phyloP scores from a whole-genome alignment of 2,113 vertebrate genomes.

The Triplophysa siluroides region DNA sequence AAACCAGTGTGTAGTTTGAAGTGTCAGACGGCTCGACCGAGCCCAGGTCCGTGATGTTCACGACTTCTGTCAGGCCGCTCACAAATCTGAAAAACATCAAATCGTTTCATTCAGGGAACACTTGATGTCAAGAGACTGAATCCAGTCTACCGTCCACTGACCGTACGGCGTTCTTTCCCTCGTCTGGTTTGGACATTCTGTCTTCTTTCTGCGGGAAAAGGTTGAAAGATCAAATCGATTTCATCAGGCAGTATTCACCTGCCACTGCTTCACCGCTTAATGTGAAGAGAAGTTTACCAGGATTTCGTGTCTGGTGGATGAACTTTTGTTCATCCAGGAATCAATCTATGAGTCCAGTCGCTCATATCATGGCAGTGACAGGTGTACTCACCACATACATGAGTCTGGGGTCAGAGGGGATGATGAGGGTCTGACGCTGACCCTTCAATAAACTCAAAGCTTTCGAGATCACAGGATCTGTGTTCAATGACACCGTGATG shows the following conservation, averaged over 20 bases:
- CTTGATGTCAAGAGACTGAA: neutral
- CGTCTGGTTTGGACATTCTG: slow-evolving; percentile 77
- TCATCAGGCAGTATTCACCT: neutral
- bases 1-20: slow-evolving; percentile 70
- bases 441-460: fast-evolving
- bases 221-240: slow-evolving; percentile 15
- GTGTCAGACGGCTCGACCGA: slow-evolving; percentile 33
- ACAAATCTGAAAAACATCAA: slow-evolving; percentile 80
- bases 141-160: slow-evolving; percentile 54
- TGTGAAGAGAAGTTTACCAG: no score
- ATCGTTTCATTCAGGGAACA: neutral
- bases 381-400: slow-evolving; percentile 53
- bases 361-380: slow-evolving; percentile 41
- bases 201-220: slow-evolving; percentile 62
- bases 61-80: slow-evolving; percentile 65
- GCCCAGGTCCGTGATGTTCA: slow-evolving; percentile 66
- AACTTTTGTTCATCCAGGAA: no score
- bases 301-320: no score
- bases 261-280: no score
- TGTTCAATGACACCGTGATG: slow-evolving; percentile 46
- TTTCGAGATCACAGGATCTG: fast-evolving
- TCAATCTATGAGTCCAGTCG: no score
- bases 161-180: slow-evolving; percentile 85
- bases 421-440: slow-evolving; percentile 71
- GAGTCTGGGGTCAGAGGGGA: neutral